Conservation (phyloP, 2,797 vertebrate species). For the Mormyrops boulengeri region DNA sequence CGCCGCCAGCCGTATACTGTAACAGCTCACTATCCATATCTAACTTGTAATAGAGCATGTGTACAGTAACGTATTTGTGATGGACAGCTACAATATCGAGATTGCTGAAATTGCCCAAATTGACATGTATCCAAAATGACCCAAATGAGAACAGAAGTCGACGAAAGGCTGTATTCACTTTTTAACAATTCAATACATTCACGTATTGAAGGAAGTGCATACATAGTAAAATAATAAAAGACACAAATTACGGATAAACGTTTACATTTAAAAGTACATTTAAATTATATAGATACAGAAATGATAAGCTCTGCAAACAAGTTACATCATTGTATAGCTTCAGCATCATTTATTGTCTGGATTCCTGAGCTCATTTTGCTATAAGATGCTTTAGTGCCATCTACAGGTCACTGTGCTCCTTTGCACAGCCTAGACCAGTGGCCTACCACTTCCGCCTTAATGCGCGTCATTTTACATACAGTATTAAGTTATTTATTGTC, state of each 20-base stretch:
- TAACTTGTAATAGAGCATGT: not conserved
- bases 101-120: not conserved
- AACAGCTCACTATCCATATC: not conserved
- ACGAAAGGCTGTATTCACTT: not conserved
- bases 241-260: not conserved
- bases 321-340: not conserved
- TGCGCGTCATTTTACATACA: not conserved
- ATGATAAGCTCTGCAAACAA: not conserved
- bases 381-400: not conserved
- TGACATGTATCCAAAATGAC: not conserved
- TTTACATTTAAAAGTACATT: conserved; percentile 6
- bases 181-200: not conserved
- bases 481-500: conserved; percentile 8
- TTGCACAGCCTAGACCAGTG: not conserved
- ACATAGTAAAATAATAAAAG: not conserved
- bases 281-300: not conserved
- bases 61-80: not conserved
- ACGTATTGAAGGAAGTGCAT: not conserved
- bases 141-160: not conserved
- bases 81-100: not conserved
- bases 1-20: not conserved
- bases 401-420: not conserved
- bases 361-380: conserved; percentile 3
- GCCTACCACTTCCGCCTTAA: not conserved
- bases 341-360: not conserved